Evolutionary conservation across 2,888 invertebrate genomes (phyloP).

Genomic region (Drosophila stalkeri): DNA sequence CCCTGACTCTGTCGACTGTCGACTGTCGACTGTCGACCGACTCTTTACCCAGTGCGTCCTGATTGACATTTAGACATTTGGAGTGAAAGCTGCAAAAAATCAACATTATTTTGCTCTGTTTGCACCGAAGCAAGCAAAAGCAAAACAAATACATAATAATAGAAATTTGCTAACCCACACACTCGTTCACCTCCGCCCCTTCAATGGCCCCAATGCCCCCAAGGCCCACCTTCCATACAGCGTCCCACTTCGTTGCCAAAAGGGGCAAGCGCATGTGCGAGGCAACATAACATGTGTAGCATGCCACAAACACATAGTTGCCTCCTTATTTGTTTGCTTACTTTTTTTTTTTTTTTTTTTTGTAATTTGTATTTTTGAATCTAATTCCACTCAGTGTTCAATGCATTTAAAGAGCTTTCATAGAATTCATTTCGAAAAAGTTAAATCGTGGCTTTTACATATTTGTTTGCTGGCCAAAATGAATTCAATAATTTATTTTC

Average conservation of each 20-base stretch:
- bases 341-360: background rate
- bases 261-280: conserved; percentile 26
- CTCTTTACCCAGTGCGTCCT: conserved; percentile 16
- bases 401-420: conserved; percentile 2
- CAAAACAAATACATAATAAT: conserved; percentile 65
- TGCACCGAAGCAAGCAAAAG: conserved; percentile 39
- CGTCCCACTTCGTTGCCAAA: background rate
- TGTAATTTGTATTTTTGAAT: background rate
- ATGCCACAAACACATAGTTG: background rate
- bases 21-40: background rate
- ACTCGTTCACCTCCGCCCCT: background rate
- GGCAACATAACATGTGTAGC: background rate
- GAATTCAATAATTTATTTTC: conserved; percentile 11
- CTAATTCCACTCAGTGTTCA: conserved; percentile 6
- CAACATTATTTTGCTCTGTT: conserved; percentile 59
- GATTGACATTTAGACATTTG: conserved; percentile 65
- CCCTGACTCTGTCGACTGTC: background rate
- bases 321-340: background rate
- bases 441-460: background rate
- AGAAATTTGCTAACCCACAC: conserved; percentile 50
- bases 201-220: no score
- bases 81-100: conserved; percentile 62
- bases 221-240: no score
- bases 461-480: background rate
- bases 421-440: conserved; percentile 4